Conservation (phyloP, 2,113 vertebrate genomes). For the Ciconia maguari region DNA sequence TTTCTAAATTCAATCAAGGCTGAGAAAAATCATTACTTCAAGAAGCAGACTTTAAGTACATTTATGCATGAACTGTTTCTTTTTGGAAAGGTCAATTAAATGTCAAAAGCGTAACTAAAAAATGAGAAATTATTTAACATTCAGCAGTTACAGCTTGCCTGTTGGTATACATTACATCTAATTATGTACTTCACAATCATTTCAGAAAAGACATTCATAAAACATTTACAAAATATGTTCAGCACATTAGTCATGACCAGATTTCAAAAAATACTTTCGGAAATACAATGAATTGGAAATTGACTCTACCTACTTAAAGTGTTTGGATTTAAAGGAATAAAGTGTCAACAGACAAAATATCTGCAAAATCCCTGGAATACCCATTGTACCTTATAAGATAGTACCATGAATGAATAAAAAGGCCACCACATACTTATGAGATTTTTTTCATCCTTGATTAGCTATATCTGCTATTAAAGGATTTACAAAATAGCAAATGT, state of each 20-base stretch:
- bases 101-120: background rate
- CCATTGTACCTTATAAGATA: background rate
- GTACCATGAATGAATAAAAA: conserved; percentile 18
- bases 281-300: background rate
- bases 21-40: background rate
- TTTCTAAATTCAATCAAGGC: background rate
- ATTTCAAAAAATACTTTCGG: background rate
- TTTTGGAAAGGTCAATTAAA: conserved; percentile 44
- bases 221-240: conserved; percentile 52
- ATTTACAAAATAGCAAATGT: background rate
- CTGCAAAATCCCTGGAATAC: background rate
- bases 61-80: background rate
- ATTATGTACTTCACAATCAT: conserved; percentile 22
- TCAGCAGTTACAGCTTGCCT: background rate
- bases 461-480: background rate
- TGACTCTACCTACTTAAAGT: background rate
- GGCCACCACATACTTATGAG: background rate
- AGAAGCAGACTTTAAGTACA: background rate
- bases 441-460: background rate
- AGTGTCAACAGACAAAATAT: conserved; percentile 1
- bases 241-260: background rate
- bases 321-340: conserved; percentile 8
- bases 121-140: conserved; percentile 17
- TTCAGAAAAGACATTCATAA: conserved; percentile 18
- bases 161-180: conserved; percentile 32